Percentiles rank a stretch among this genome's conserved stretches.
phyloP scores from a whole-genome alignment of 1,140 invertebrate genomes.

The Zaprionus taronus region DNA sequence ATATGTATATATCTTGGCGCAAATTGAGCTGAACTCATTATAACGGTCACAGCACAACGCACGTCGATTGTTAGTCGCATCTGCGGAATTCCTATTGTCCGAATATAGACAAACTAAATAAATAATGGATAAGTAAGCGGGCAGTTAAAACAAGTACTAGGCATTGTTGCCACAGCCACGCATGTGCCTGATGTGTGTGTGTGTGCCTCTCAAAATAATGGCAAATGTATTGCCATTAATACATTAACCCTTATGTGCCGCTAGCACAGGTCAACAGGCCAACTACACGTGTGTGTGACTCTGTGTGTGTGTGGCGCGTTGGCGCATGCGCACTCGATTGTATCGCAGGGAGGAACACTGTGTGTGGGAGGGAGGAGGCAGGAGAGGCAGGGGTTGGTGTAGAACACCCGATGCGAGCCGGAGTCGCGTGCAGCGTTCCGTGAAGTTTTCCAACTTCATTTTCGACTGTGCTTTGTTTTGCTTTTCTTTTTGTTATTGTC shows the following conservation, averaged over 20 bases:
- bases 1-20: background rate
- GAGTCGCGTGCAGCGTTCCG: constrained; percentile 55
- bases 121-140: constrained; percentile 47
- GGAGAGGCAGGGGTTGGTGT: background rate
- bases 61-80: constrained; percentile 33
- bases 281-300: background rate
- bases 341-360: constrained; percentile 35
- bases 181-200: too few species aligned
- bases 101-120: constrained; percentile 6
- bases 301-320: constrained; percentile 42
- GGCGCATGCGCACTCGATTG: constrained; percentile 70
- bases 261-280: constrained; percentile 39
- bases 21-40: constrained; percentile 42
- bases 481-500: constrained; percentile 44
- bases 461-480: constrained; percentile 68
- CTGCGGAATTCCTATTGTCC: constrained; percentile 54
- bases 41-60: constrained; percentile 43
- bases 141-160: constrained; percentile 46
- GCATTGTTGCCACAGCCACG: constrained; percentile 12
- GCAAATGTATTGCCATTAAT: constrained; percentile 40
- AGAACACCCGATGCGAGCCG: constrained; percentile 66
- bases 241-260: constrained; percentile 56
- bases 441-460: constrained; percentile 77
- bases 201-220: constrained; percentile 32
- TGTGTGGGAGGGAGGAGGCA: background rate